A percentile compares a stretch with the other conserved stretches of the same genome.
phyloP scores from a whole-genome alignment of 2,797 vertebrate species.

The Choloepus didactylus region DNA sequence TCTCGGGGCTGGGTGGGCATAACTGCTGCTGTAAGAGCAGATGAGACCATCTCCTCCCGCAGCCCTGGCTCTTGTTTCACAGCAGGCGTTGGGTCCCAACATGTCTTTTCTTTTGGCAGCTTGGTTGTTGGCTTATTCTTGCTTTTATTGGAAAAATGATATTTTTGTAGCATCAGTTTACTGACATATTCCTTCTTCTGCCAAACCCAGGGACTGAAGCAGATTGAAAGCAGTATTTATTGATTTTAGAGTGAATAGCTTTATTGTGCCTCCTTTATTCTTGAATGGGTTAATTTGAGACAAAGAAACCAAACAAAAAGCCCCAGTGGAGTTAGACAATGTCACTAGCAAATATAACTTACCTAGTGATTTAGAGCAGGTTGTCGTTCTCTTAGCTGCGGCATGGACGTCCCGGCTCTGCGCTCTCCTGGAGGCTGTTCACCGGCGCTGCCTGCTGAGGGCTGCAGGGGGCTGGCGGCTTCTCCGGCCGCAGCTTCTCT shows the following conservation, averaged over 20 bases:
- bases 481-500: background rate
- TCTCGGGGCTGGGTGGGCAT: too few species aligned
- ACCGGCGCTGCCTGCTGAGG: too few species aligned
- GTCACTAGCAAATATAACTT: slow-evolving; percentile 41
- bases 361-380: slow-evolving; percentile 42
- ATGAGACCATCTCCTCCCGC: too few species aligned
- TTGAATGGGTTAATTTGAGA: slow-evolving; percentile 46
- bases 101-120: slow-evolving; percentile 24
- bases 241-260: slow-evolving; percentile 64
- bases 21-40: too few species aligned
- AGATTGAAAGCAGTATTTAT: slow-evolving; percentile 69
- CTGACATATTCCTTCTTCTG: slow-evolving; percentile 61
- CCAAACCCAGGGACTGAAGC: slow-evolving; percentile 64
- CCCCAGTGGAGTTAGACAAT: background rate
- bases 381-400: slow-evolving; percentile 65
- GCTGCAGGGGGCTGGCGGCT: background rate
- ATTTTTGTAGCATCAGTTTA: slow-evolving; percentile 60
- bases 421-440: slow-evolving; percentile 26
- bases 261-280: slow-evolving; percentile 67
- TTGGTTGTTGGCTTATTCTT: slow-evolving; percentile 56
- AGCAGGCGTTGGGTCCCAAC: background rate
- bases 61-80: background rate
- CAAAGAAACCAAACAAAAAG: background rate
- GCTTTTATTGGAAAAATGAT: slow-evolving; percentile 56
- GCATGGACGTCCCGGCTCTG: background rate